Conservation (phyloP, 2,113 vertebrate genomes). For the Cepphus grylle region DNA sequence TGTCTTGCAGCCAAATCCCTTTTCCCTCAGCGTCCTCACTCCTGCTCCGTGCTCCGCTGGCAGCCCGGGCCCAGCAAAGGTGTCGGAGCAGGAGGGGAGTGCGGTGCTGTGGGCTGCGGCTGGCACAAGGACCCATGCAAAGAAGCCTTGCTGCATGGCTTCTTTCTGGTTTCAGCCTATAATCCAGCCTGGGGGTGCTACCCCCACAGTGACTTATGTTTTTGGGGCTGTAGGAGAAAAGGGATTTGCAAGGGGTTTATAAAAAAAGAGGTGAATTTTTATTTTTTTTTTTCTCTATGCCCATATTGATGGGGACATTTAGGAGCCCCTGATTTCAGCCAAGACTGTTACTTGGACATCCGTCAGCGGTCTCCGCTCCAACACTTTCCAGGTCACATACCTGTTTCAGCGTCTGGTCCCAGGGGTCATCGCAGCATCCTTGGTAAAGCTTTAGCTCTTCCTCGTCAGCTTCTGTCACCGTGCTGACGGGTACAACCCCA, state of each 20-base stretch:
- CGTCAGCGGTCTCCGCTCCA: background rate
- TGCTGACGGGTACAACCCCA: slow-evolving; percentile 84
- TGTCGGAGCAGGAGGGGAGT: background rate
- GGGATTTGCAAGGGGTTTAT: background rate
- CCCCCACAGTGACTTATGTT: background rate
- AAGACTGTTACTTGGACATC: background rate
- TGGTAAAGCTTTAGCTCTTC: slow-evolving; percentile 76
- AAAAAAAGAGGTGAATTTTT: accelerated
- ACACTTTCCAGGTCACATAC: slow-evolving; percentile 38
- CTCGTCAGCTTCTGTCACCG: slow-evolving; percentile 84
- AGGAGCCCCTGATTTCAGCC: background rate
- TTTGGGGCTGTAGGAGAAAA: background rate
- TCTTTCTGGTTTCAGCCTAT: background rate
- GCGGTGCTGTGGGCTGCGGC: background rate
- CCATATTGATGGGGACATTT: background rate
- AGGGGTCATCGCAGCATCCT: slow-evolving; percentile 77
- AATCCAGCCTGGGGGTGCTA: background rate
- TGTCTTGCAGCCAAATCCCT: background rate
- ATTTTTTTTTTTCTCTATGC: background rate
- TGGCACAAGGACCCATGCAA: background rate
- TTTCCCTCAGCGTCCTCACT: background rate
- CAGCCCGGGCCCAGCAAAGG: background rate
- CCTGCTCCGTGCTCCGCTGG: background rate
- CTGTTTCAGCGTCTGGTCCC: slow-evolving; percentile 77
- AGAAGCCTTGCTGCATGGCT: background rate